A percentile compares a stretch with the other conserved stretches of the same genome.
Evolutionary conservation across 2,113 vertebrate species (phyloP).

Genomic region (Mesoclemmys tuberculata): DNA sequence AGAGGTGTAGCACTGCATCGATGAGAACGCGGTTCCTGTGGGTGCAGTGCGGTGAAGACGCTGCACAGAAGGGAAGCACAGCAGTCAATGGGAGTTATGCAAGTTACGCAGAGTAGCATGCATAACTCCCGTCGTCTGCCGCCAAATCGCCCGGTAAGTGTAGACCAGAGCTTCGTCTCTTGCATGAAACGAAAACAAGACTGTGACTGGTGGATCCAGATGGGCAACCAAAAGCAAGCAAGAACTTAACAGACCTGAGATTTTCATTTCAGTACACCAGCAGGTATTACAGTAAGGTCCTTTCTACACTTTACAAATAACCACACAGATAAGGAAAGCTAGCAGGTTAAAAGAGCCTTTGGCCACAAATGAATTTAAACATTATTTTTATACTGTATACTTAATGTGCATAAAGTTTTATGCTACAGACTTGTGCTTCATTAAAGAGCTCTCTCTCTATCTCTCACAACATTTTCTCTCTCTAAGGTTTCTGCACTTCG

Average conservation of each 20-base stretch:
- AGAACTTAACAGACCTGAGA: conserved; percentile 54
- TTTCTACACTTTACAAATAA: conserved; percentile 17
- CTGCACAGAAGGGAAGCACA: too few species aligned
- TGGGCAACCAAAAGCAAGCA: conserved; percentile 60
- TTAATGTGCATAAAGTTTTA: conserved; percentile 57
- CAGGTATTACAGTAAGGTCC: conserved; percentile 56
- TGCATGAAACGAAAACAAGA: conserved; percentile 73
- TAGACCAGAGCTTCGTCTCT: conserved; percentile 8
- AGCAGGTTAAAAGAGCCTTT: conserved; percentile 57
- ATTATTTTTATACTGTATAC: conserved; percentile 42
- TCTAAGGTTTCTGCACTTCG: conserved; percentile 27
- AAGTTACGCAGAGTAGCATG: too few species aligned
- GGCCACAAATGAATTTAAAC: conserved; percentile 38
- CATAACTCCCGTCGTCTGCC: too few species aligned
- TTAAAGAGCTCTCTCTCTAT: conserved; percentile 61
- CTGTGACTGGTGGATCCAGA: conserved; percentile 67
- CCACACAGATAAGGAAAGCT: neutral
- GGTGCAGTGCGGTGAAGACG: too few species aligned
- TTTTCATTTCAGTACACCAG: conserved; percentile 47
- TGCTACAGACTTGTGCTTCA: conserved; percentile 60
- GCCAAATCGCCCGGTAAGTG: too few species aligned
- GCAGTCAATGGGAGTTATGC: too few species aligned
- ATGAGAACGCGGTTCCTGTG: too few species aligned
- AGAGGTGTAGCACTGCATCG: too few species aligned
- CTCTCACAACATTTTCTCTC: conserved; percentile 19